These are phyloP conservation scores for Pocillopora grandis DNA, from an alignment of 92 coral and sea anemone genomes.

Conservation along the genomic window DNA sequence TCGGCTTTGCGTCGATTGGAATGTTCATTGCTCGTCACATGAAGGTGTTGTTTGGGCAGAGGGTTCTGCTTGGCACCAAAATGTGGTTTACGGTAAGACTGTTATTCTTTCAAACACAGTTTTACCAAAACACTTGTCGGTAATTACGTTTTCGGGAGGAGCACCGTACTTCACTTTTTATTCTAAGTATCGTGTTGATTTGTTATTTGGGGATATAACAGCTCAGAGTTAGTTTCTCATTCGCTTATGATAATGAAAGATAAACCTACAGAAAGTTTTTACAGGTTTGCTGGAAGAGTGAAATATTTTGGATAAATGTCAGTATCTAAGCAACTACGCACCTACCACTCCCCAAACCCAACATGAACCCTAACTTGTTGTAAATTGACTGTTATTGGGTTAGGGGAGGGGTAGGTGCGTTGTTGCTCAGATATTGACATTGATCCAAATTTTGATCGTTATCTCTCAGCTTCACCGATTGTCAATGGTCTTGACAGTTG, in stretches of 20 bases:
- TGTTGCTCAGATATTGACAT: not conserved
- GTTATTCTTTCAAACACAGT: not conserved
- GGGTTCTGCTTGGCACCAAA: conserved; percentile 56
- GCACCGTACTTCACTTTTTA: too few species aligned
- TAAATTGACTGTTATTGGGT: too few species aligned
- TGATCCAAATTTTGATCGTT: not conserved
- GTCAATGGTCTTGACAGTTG: conserved; percentile 54
- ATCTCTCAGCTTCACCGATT: conserved; percentile 61
- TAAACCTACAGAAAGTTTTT: too few species aligned
- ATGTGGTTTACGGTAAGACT: conserved; percentile 77
- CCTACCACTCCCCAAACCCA: too few species aligned
- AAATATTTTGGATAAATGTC: too few species aligned
- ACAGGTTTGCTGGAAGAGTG: too few species aligned
- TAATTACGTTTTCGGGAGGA: not conserved
- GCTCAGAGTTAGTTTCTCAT: too few species aligned
- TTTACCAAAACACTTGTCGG: not conserved
- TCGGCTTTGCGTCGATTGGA: conserved; percentile 71
- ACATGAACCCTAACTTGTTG: too few species aligned
- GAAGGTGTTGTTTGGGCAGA: conserved; percentile 68
- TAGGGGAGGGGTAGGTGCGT: not conserved
- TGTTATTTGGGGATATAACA: too few species aligned
- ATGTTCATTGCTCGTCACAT: conserved; percentile 87
- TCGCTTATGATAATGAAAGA: too few species aligned
- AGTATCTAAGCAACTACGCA: too few species aligned
- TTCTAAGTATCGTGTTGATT: too few species aligned